Evolutionary conservation across 2,888 invertebrate species (phyloP).

Genomic region (Poecilus cupreus): DNA sequence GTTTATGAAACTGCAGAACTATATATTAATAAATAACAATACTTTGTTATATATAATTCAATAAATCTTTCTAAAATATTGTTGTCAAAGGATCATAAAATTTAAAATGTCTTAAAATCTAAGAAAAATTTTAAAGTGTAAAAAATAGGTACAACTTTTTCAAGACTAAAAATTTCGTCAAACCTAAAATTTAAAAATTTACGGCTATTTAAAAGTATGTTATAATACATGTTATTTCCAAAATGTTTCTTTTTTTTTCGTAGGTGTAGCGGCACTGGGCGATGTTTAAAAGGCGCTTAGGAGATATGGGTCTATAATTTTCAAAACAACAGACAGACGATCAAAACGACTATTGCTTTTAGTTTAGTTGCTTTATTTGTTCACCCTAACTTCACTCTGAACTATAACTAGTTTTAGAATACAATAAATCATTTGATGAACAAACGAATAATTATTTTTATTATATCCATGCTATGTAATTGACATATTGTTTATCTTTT

Average conservation of each 20-base stretch:
- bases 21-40: too few relatives aligned
- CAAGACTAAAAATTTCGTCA: constrained; percentile 47
- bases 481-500: too few relatives aligned
- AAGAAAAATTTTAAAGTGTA: background rate
- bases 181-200: constrained; percentile 23
- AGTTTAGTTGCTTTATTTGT: constrained; percentile 20
- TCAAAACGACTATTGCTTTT: background rate
- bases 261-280: constrained; percentile 16
- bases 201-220: constrained; percentile 21
- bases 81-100: too few relatives aligned
- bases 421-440: too few relatives aligned
- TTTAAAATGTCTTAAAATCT: background rate
- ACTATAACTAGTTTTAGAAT: background rate
- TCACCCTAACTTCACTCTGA: background rate
- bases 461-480: too few relatives aligned
- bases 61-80: too few relatives aligned
- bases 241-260: constrained; percentile 44
- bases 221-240: constrained; percentile 48
- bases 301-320: constrained; percentile 48
- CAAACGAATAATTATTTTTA: too few relatives aligned
- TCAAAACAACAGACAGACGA: background rate
- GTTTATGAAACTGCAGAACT: too few relatives aligned
- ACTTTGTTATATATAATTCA: too few relatives aligned
- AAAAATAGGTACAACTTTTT: constrained; percentile 23
- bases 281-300: constrained; percentile 53